Evolutionary conservation across 2,797 vertebrate genomes (phyloP), one percentile per base, ranked within the genome.

Genomic region (Pantherophis alleghaniensis): DNA sequence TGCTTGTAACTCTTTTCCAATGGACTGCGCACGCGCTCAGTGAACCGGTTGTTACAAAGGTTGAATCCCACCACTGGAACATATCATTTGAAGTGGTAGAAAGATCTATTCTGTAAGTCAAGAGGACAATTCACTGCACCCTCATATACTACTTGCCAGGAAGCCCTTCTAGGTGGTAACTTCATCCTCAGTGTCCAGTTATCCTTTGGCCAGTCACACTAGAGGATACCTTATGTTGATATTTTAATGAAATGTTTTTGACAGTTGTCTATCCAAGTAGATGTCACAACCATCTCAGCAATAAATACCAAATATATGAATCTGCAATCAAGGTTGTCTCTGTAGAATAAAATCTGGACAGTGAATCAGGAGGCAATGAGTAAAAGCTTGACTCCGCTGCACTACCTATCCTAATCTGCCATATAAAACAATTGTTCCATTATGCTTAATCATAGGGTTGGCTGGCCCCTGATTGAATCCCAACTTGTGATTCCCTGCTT

Each of bases 1-100:
- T 53, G 51, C 9, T 53, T 53, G 51, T 53, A 53, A 53, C 1
- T 53, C 51, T 53, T 53, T 53, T 53, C 9, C 9, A 53, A 53
- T 53, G 51, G 51, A 10, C 51, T 53, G 9, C 1, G 0, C 0
- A 1, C 0, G 6, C 7, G 6, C 47, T 53, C 51, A 53, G 51
- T 0, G 1, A 53, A 53, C 51, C 2, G 9, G 51, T 10, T 53
- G 51, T 53, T 53, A 53, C 9, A 10, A 9, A 0, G 51, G 9
- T 53, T 10, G 51, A 53, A 53, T 53, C 51, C 51, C 51, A 53
- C 9, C 51, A 53, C 37, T 47, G 22, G 47, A 51, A 51, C 47
- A 51, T 51, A 69, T 13, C 63, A 66, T n/a, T 13, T 66, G 63
- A 66, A 69, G n/a, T 32, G 13, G n/a, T 32, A 32, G 14, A 32